Conservation (phyloP, 30 jellyfish, hydroid and myxozoan genomes). For the Aurelia coerulea region DNA sequence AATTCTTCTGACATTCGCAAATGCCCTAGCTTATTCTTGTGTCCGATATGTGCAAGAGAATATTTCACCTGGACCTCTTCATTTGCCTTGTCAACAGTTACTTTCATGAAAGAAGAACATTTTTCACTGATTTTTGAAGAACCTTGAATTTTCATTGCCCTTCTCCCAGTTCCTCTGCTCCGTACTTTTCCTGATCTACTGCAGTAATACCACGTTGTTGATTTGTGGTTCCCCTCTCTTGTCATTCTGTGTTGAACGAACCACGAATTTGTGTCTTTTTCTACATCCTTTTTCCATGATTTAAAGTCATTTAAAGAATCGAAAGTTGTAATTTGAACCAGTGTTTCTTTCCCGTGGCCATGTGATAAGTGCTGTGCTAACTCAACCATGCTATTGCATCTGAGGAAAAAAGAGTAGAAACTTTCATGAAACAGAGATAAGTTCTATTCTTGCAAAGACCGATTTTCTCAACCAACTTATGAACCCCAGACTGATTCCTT, state of each 20-base stretch:
- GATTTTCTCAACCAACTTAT: no score
- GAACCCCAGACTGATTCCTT: no score
- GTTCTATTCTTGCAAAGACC: no score
- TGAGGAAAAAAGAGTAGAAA: not conserved
- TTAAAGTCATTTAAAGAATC: conserved; percentile 5
- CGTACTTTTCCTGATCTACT: conserved; percentile 41
- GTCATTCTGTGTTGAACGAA: conserved; percentile 44
- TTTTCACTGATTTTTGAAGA: conserved; percentile 34
- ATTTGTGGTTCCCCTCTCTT: not conserved
- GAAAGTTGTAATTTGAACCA: not conserved
- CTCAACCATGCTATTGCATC: conserved; percentile 26
- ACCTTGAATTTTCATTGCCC: conserved; percentile 40
- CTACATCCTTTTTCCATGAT: conserved; percentile 37
- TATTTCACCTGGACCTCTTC: conserved; percentile 10
- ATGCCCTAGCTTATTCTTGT: conserved; percentile 35
- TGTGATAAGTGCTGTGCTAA: conserved; percentile 18
- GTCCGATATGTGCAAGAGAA: conserved; percentile 42
- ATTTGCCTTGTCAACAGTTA: not conserved
- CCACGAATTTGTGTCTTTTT: conserved; percentile 41
- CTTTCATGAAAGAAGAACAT: conserved; percentile 58
- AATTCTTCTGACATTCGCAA: conserved; percentile 47
- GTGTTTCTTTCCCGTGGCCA: conserved; percentile 13
- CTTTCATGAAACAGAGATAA: not conserved
- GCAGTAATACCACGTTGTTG: conserved; percentile 43
- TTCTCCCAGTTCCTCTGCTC: conserved; percentile 18